Base-by-base conservation (phyloP, 2,888 invertebrate species). In the Candidula unifasciata region DNA sequence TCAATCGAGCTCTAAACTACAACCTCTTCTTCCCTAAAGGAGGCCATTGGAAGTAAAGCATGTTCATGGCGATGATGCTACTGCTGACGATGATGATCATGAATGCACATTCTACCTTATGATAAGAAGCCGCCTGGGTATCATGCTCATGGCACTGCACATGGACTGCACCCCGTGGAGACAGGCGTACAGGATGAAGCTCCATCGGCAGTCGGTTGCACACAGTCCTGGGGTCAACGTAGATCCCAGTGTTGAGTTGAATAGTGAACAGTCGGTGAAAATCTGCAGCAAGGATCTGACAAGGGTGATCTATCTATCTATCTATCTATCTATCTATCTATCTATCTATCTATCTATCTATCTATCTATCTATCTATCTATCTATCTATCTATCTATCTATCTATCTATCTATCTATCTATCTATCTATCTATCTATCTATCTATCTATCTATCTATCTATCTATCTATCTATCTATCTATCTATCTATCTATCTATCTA, bases 171-270 rank as follows among this genome's bases (percentile, higher is more conserved):
- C n/a, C 0, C 82, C 82, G 24, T 76, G 74, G 0, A 82, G 66
- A 2, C 76, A 13, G 21, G 71, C 24, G 76, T 82, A 82, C 8
- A 82, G 30, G 33, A 82, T 64, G 76, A 82, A 82, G 76, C 76
- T 64, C 5, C 27, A 33, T 18, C 73, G 82, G 44, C 82, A 82
- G 64, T 76, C 68, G 5, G 82, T 82, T 0, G n/a, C 21, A 54
- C 82, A 82, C 52, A 82, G 52, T 0, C 82, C 82, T 3, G 82
- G 82, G 27, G 64, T 64, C 24, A 66, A 44, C 3, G 18, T 76
- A 6, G 6, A 24, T 6, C 30, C 66, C 27, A 33, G n/a, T 24
- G 64, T 82, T 2, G 24, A 18, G 80, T 71, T 80, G 76, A 82
- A 21, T 8, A 37, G 18, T 16, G 27, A 5, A 60, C 82, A 82